phyloP scores from a whole-genome alignment of 2,888 invertebrate species.

The Synanthedon formicaeformis region DNA sequence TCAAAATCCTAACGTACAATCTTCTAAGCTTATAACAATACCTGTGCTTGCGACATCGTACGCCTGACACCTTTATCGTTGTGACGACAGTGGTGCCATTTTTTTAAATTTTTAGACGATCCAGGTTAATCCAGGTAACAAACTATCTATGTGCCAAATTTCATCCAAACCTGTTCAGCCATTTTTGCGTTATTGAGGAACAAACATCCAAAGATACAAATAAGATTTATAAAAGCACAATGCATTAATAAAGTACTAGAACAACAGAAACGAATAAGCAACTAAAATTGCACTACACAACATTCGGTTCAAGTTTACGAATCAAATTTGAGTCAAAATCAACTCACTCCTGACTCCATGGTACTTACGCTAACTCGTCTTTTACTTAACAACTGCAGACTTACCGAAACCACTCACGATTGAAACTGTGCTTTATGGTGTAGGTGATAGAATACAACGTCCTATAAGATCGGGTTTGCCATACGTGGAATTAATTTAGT shows the following conservation, averaged over 20 bases:
- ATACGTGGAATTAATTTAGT: not conserved
- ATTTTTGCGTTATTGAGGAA: no score
- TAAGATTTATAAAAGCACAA: no score
- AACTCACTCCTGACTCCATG: not conserved
- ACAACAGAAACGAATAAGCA: slow-evolving; percentile 1
- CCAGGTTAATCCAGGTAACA: no score
- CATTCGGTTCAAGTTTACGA: not conserved
- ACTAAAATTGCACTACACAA: not conserved
- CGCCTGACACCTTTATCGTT: no score
- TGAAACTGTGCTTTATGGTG: not conserved
- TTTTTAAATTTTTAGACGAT: no score
- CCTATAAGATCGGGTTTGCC: not conserved
- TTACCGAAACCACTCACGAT: not conserved
- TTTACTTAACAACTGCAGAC: not conserved
- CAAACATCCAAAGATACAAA: no score
- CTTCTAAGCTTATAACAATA: no score
- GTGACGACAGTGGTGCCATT: no score
- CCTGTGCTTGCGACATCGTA: no score
- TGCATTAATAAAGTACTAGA: not conserved
- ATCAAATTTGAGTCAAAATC: not conserved
- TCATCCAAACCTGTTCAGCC: no score
- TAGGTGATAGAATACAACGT: not conserved
- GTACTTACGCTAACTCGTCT: not conserved
- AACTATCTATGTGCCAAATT: no score
- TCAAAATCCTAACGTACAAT: no score